Percentiles rank a stretch among this genome's conserved stretches.
Evolutionary conservation across 1,140 invertebrate species (phyloP).

Genomic region (Drosophila paulistorum): DNA sequence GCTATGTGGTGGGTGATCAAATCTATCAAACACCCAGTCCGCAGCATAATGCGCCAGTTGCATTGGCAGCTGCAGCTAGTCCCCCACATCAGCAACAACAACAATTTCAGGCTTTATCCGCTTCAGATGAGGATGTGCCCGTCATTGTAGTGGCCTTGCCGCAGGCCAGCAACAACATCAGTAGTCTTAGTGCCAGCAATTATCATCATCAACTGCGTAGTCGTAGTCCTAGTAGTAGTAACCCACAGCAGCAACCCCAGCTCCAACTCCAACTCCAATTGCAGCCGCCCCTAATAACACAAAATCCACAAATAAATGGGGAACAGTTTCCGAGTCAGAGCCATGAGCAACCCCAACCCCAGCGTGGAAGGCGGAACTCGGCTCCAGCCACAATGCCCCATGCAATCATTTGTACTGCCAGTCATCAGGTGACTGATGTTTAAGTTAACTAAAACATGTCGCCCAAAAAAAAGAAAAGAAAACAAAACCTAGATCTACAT

Average conservation of each 20-base stretch:
- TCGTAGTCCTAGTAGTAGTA: slow-evolving; percentile 75
- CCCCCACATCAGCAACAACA: background rate
- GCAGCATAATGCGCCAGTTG: slow-evolving; percentile 57
- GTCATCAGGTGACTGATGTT: slow-evolving; percentile 81
- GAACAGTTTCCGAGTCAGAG: background rate
- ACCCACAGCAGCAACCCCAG: slow-evolving; percentile 40
- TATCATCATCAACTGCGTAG: slow-evolving; percentile 69
- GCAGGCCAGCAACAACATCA: slow-evolving; percentile 46
- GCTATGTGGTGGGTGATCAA: slow-evolving; percentile 89
- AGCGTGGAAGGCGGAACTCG: slow-evolving; percentile 69
- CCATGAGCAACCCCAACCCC: slow-evolving; percentile 21
- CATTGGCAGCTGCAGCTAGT: slow-evolving; percentile 22
- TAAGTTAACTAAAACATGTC: slow-evolving; percentile 33
- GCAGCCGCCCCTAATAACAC: slow-evolving; percentile 10
- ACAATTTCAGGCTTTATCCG: background rate
- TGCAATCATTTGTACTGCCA: slow-evolving; percentile 72
- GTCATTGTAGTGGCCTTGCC: slow-evolving; percentile 74
- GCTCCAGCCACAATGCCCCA: slow-evolving; percentile 70
- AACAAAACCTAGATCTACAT: background rate
- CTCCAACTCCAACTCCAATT: slow-evolving; percentile 39
- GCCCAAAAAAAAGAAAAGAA: slow-evolving; percentile 4
- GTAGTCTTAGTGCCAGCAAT: slow-evolving; percentile 64
- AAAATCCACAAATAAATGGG: background rate
- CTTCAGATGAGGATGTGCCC: slow-evolving; percentile 63
- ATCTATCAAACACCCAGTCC: slow-evolving; percentile 75